Conservation (phyloP, 2,888 invertebrate genomes). For the Drosophila pegasa region DNA sequence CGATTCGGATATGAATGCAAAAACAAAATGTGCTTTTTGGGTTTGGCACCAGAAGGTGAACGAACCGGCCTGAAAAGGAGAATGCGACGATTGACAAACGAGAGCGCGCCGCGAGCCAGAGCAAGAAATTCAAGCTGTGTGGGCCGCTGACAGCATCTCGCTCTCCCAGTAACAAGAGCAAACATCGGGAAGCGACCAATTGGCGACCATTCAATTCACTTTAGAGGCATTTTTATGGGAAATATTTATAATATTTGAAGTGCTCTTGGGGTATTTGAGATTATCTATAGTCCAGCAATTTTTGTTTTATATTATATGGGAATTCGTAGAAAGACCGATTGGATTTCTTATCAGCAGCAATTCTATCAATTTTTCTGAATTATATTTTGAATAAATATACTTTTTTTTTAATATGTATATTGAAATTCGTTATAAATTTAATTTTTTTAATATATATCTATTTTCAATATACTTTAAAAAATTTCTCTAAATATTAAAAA, state of each 20-base stretch:
- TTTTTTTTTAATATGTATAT: too few relatives aligned
- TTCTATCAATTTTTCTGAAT: too few relatives aligned
- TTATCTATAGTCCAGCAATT: too few relatives aligned
- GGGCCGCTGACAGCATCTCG: constrained; percentile 40
- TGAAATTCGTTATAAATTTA: too few relatives aligned
- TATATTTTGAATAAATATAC: too few relatives aligned
- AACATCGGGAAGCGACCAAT: not conserved
- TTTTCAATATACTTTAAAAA: too few relatives aligned
- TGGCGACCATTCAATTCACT: constrained; percentile 10
- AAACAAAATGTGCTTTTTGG: constrained; percentile 19
- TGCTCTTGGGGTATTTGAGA: too few relatives aligned
- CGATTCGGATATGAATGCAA: constrained; percentile 17
- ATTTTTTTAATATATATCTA: too few relatives aligned
- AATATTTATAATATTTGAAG: not conserved
- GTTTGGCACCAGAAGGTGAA: constrained; percentile 62
- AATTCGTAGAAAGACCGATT: too few relatives aligned
- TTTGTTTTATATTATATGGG: not conserved
- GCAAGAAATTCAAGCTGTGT: constrained; percentile 52
- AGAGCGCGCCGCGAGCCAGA: constrained; percentile 17
- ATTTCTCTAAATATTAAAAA: too few relatives aligned
- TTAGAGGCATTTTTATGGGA: not conserved
- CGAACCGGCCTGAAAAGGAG: constrained; percentile 48
- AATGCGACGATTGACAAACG: constrained; percentile 34
- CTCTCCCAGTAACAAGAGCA: constrained; percentile 38
- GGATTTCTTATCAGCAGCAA: too few relatives aligned